phyloP scores from a whole-genome alignment of 2,797 vertebrate species.

The Oryzias sinensis region DNA sequence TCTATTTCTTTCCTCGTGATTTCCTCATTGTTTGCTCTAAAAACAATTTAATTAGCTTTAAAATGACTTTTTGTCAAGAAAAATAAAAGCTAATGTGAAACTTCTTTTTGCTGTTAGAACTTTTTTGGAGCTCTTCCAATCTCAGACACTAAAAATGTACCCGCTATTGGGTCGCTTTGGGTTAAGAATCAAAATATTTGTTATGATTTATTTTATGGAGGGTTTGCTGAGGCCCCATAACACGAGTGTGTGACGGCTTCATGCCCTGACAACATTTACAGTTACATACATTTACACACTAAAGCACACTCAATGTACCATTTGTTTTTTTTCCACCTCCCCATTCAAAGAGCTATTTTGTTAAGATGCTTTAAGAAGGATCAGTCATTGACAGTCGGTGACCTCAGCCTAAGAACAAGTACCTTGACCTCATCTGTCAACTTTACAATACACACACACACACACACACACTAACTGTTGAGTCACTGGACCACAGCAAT shows the following conservation, averaged over 20 bases:
- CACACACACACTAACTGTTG: constrained; percentile 32
- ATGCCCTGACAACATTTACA: not conserved
- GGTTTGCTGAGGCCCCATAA: not conserved
- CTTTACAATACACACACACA: constrained; percentile 12
- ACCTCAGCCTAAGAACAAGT: constrained; percentile 57
- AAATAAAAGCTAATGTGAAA: too few relatives aligned
- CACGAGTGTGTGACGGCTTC: not conserved
- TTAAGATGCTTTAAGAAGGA: constrained; percentile 36
- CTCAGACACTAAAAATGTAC: too few relatives aligned
- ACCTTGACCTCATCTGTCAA: constrained; percentile 52
- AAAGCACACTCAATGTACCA: constrained; percentile 22
- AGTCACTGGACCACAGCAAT: constrained; percentile 52
- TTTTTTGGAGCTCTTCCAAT: too few relatives aligned
- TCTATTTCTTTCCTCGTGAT: too few relatives aligned
- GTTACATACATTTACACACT: constrained; percentile 5
- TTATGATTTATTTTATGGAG: not conserved
- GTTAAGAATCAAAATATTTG: too few relatives aligned
- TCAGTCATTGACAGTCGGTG: constrained; percentile 56
- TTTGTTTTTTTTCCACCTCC: constrained; percentile 21
- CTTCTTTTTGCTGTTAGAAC: too few relatives aligned
- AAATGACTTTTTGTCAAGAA: too few relatives aligned
- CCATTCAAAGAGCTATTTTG: constrained; percentile 15
- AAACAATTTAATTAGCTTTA: too few relatives aligned
- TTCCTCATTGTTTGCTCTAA: too few relatives aligned
- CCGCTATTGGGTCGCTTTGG: too few relatives aligned